Evolutionary conservation across 1,140 invertebrate genomes (phyloP), one percentile per base, ranked within the genome.

Genomic region (Zaprionus ornatus): DNA sequence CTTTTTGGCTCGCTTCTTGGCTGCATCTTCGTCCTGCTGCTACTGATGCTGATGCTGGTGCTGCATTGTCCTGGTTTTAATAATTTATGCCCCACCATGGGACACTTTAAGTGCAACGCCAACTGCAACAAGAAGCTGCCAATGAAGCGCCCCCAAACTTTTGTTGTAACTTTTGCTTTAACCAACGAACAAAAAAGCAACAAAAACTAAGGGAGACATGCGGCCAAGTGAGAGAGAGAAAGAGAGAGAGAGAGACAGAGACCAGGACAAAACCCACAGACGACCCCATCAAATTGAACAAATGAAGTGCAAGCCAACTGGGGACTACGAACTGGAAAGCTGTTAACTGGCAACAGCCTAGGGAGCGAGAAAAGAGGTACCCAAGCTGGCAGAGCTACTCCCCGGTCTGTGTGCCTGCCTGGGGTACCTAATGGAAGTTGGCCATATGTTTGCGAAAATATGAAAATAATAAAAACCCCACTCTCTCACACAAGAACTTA

Each of bases 1-100:
- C 84, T 90, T 88, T 88, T 88, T 88, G 77, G 65, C 74, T 72
- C 52, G 29, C 60, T 63, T 45, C 62, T 50, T 52, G 37, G 35
- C 37, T 37, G 29, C 37, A 13, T 21, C 55, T 15, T 35, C 67
- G 12, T 29, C 17, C 42, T 65, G 3, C 19, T 35, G 50, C 35
- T 71, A 4, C 29, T 55, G 56, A 67, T 77, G 9, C 9, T 21
- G 12, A 35, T 70, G 55, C 55, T 69, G 66, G 50, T 61, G 42
- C 76, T 62, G 48, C 72, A 69, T 86, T 87, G 84, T 87, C 68
- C 84, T 74, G 77, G 77, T 74, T 71, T 84, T 84, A 75, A 88
- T 90, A 90, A 88, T 88, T 87, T 83, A 87, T 87, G 84, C 77
- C 66, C 66, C 69, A 54, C 67, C 70, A 59, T 71, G 74, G 84